phyloP scores from a whole-genome alignment of 2,888 invertebrate genomes.

The Drosophila fulvimacula region DNA sequence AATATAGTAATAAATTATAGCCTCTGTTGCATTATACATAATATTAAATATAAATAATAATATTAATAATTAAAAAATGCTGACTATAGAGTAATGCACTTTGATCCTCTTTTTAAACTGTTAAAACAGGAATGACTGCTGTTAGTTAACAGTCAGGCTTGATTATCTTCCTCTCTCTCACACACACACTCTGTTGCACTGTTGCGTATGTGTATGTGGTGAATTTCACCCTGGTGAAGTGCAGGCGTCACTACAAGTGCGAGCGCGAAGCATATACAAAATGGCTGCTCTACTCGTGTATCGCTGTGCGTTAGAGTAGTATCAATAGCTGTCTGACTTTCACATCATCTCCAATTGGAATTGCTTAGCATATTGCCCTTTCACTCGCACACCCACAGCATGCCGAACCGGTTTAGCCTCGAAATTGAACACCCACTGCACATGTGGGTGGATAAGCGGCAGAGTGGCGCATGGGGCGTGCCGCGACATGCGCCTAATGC shows the following conservation, averaged over 20 bases:
- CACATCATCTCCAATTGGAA: conserved; percentile 70
- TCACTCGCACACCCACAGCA: conserved; percentile 36
- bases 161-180: background rate
- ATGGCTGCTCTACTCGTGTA: conserved; percentile 35
- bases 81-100: background rate
- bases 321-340: conserved; percentile 15
- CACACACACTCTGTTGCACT: background rate
- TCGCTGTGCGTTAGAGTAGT: conserved; percentile 32
- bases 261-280: conserved; percentile 51
- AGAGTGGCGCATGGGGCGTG: conserved; percentile 59
- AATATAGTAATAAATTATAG: background rate
- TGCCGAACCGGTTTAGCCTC: conserved; percentile 51
- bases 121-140: conserved; percentile 18
- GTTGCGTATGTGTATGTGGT: conserved; percentile 14
- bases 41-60: no score
- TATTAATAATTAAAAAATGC: no score
- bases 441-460: conserved; percentile 47
- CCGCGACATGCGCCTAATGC: conserved; percentile 49
- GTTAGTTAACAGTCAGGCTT: conserved; percentile 41
- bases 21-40: no score
- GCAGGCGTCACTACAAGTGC: conserved; percentile 16
- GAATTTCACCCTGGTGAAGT: conserved; percentile 35
- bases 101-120: conserved; percentile 17
- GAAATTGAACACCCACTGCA: conserved; percentile 60
- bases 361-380: conserved; percentile 30